Percentiles rank a stretch among this genome's conserved stretches.
phyloP scores from a whole-genome alignment of 2,888 invertebrate genomes.

The Arge pagana region DNA sequence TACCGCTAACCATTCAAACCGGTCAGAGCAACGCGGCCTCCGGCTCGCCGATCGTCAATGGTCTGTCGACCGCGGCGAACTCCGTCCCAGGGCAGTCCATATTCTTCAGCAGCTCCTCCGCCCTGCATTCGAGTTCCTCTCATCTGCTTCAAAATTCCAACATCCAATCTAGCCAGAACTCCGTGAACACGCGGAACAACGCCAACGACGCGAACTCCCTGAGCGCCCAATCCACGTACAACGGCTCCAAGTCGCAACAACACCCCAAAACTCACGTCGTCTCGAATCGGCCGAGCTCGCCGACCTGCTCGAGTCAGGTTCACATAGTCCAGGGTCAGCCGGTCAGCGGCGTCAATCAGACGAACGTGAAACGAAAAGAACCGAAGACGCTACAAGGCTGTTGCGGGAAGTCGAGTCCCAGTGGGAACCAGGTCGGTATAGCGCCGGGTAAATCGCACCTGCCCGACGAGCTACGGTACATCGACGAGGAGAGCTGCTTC shows the following conservation, averaged over 20 bases:
- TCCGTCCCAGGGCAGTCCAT: constrained; percentile 38
- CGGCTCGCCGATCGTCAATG: constrained; percentile 29
- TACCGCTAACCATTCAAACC: constrained; percentile 43
- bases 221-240: constrained; percentile 21
- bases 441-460: constrained; percentile 53
- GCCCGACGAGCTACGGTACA: constrained; percentile 72
- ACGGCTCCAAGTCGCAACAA: constrained; percentile 32
- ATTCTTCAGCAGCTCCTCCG: constrained; percentile 33
- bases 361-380: constrained; percentile 42
- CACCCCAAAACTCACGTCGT: constrained; percentile 29
- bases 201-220: constrained; percentile 27
- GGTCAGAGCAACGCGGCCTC: constrained; percentile 4
- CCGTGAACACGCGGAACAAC: constrained; percentile 45
- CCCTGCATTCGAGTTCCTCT: constrained; percentile 15
- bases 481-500: constrained; percentile 69
- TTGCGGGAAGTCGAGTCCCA: constrained; percentile 38
- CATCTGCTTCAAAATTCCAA: constrained; percentile 24
- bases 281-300: constrained; percentile 41
- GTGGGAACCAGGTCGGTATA: constrained; percentile 36
- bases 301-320: constrained; percentile 47
- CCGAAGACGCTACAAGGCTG: constrained; percentile 31
- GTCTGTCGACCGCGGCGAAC: constrained; percentile 32
- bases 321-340: constrained; percentile 40
- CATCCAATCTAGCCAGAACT: constrained; percentile 31
- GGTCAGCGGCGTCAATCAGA: constrained; percentile 32